Base-by-base conservation (phyloP, 2,797 vertebrate species). In the Chaetophractus vellerosus region DNA sequence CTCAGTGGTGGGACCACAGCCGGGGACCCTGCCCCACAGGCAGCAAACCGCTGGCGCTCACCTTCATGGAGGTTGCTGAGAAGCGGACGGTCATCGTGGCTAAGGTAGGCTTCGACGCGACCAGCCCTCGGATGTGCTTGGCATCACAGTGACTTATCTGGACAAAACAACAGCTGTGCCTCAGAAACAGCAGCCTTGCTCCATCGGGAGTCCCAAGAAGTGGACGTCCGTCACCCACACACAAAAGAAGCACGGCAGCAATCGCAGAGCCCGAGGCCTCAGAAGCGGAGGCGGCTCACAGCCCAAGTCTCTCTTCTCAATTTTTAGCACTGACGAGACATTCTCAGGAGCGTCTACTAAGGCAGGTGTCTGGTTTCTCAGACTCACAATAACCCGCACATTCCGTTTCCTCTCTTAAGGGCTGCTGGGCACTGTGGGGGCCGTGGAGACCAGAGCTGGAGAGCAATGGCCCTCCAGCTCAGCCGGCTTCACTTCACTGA, bases 111-210 rank as follows among this genome's bases (percentile, higher is more conserved):
- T 99, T 99, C n/a, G 99, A 99, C 24, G 98, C 98, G 2, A 99
- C 98, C 96, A 99, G 97, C 28, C 99, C 99, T 81, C 66, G 98
- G 78, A 99, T 99, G 97, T 99, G 99, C 97, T 98, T 98, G 48
- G 99, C 98, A 91, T 98, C 98, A 98, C 99, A 99, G 89, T 99
- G 99, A 69, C 97, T 99, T 98, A 99, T 99, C 99, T 99, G 78
- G 82, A 97, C 93, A 41, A 66, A 82, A 84, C 72, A 83, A 26
- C 1, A 90, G 61, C 31, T 31, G 5, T 3, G 31, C 75, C 63
- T 96, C 90, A 94, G 82, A 79, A 80, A 90, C 4, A 6, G 57
- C 18, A 69, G 21, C 8, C 2, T 18, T 52, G 45, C 18, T 59
- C 63, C 16, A 36, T 6, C n/a, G 23, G 48, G 75, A 94, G 68